phyloP scores from a whole-genome alignment of 2,888 invertebrate species.

The Andrena haemorrhoa region DNA sequence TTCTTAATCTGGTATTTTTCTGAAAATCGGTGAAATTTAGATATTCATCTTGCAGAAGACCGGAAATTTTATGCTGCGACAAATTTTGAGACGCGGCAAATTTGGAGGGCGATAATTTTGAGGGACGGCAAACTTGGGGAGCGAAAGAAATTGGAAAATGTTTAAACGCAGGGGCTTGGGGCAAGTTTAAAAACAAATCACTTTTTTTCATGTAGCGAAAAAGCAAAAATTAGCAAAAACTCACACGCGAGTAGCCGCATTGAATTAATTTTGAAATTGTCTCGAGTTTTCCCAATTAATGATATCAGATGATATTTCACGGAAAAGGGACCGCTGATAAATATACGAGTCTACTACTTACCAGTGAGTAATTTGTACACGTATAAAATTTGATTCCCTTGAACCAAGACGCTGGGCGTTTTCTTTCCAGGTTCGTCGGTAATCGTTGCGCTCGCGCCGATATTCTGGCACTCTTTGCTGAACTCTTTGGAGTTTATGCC shows the following conservation, averaged over 20 bases:
- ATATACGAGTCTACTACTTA: constrained; percentile 68
- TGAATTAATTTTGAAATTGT: no score
- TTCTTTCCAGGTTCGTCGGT: constrained; percentile 90
- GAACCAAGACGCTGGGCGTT: constrained; percentile 92
- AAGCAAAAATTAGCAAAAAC: no score
- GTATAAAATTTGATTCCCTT: constrained; percentile 94
- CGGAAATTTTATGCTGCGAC: not conserved
- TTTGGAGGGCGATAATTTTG: no score
- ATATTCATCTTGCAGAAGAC: not conserved
- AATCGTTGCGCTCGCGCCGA: constrained; percentile 94
- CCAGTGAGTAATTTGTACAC: constrained; percentile 86
- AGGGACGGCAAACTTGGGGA: no score
- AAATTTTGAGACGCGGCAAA: not conserved
- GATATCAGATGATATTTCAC: not conserved
- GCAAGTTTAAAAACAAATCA: no score
- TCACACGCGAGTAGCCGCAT: no score
- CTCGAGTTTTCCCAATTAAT: no score
- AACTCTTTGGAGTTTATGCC: constrained; percentile 93
- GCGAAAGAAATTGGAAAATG: no score
- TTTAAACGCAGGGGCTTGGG: no score
- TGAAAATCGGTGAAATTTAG: constrained; percentile 83
- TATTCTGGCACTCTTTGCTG: constrained; percentile 93
- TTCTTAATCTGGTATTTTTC: constrained; percentile 92
- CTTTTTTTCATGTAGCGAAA: no score
- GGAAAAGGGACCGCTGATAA: not conserved